Evolutionary conservation across 2,888 invertebrate genomes (phyloP), one percentile per base, ranked within the genome.

Genomic region (Nowickia ferox): DNA sequence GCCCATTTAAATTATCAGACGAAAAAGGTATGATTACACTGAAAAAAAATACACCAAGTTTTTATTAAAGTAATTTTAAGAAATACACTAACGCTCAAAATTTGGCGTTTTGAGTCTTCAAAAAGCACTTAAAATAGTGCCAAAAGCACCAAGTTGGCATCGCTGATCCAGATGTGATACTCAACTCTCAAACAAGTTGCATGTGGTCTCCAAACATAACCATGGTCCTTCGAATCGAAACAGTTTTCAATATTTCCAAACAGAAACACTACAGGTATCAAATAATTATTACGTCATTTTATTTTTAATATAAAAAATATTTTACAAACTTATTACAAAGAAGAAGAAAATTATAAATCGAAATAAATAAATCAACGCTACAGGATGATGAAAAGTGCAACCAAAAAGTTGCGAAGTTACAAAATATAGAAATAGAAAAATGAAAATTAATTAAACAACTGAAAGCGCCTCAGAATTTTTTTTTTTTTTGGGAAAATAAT

Each of bases 391-490:
- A 59, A 42, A 44, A 13, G 79, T 77, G 82, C 75, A 86, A 86
- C 86, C 38, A 6, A 59, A 65, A 83, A 63, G 86, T 86, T 76
- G 61, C 19, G 15, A 68, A 44, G 6, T 48, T 66, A 55, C 61
- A 17, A 46, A 61, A 71, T 42, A n/a, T n/a, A n/a, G n/a, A n/a
- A 63, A 44, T 13, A 69, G 13, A 48, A 30, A 57, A 46, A 22
- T 42, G 48, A 53, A 77, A 59, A 42, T 4, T n/a, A 48, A n/a
- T 65, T 30, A 57, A 69, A 80, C 53, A 76, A 79, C 87, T 87
- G 87, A 83, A 87, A 86, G 86, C 86, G 82, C 86, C 83, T 86
- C 87, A 87, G 87, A 72, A 71, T 61, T 78, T 75, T 13, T 48
- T 61, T 78, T 75, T 13, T 48, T 30, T 30, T 30, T 30, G 44